phyloP scores from a whole-genome alignment of 2,797 vertebrate genomes.

The Siniperca scherzeri region DNA sequence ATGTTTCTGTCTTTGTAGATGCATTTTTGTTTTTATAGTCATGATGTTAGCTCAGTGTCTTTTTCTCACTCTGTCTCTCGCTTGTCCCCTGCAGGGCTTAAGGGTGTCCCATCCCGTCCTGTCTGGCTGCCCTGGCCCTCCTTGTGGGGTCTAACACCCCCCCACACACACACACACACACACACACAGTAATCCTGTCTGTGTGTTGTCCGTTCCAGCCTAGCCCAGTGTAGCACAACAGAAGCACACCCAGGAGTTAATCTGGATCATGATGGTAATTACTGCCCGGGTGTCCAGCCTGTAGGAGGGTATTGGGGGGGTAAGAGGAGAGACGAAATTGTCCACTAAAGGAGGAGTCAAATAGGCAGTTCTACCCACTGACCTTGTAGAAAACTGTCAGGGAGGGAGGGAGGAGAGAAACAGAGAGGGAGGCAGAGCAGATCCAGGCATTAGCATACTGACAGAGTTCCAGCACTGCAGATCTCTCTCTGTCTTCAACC shows the following conservation, averaged over 20 bases:
- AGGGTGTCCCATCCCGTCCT: constrained; percentile 23
- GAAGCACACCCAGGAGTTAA: constrained; percentile 79
- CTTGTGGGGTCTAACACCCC: constrained; percentile 48
- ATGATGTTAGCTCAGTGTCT: not conserved
- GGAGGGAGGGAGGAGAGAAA: constrained; percentile 42
- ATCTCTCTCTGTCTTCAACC: constrained; percentile 43
- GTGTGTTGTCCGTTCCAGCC: constrained; percentile 49
- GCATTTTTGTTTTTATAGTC: not conserved
- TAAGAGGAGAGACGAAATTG: constrained; percentile 32
- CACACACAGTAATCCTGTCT: constrained; percentile 70
- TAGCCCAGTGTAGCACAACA: constrained; percentile 38
- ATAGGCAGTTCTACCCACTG: constrained; percentile 69
- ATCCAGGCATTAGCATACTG: constrained; percentile 65
- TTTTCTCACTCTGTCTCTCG: not conserved
- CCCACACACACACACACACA: constrained; percentile 15
- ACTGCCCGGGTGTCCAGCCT: constrained; percentile 64
- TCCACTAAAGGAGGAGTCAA: constrained; percentile 69
- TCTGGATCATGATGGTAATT: constrained; percentile 83
- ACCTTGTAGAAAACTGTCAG: constrained; percentile 75
- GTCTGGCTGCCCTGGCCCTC: constrained; percentile 38
- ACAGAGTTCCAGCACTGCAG: constrained; percentile 78
- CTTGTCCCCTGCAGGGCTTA: constrained; percentile 32
- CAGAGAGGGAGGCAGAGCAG: constrained; percentile 52
- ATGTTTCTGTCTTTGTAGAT: not conserved
- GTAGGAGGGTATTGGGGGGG: constrained; percentile 23